Conservation (phyloP, 2,888 invertebrate species). For the Allacma fusca region DNA sequence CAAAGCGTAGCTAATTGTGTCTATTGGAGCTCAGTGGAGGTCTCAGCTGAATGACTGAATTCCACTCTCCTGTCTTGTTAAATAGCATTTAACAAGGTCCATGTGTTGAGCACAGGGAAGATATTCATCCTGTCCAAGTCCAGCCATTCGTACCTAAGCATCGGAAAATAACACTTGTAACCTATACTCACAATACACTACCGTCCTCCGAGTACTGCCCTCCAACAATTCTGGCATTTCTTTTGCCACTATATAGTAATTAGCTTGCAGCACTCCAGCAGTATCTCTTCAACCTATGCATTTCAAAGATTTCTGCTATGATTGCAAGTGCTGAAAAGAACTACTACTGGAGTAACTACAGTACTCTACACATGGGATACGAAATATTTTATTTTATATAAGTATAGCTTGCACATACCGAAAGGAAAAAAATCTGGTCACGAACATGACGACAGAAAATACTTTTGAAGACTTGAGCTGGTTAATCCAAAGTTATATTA, state of each 20-base stretch:
- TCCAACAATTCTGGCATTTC: too few relatives aligned
- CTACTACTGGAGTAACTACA: too few relatives aligned
- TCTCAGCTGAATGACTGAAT: conserved; percentile 37
- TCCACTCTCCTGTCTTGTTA: conserved; percentile 41
- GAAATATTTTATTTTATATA: too few relatives aligned
- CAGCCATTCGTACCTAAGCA: conserved; percentile 40
- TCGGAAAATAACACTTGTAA: conserved; percentile 40
- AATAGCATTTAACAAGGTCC: conserved; percentile 49
- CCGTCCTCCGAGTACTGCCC: too few relatives aligned
- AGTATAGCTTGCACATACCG: too few relatives aligned
- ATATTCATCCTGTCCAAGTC: conserved; percentile 29
- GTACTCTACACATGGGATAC: too few relatives aligned
- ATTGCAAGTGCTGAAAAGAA: too few relatives aligned
- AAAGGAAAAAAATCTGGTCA: conserved; percentile 10
- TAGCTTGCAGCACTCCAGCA: too few relatives aligned
- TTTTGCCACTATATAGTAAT: too few relatives aligned
- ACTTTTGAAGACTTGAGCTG: conserved; percentile 33
- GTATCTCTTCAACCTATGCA: too few relatives aligned
- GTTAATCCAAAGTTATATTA: background rate
- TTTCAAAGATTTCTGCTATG: too few relatives aligned
- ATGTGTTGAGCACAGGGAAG: conserved; percentile 46
- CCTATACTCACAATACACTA: background rate
- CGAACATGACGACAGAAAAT: conserved; percentile 37
- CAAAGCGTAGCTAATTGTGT: conserved; percentile 51
- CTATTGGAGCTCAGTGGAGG: conserved; percentile 48